These are phyloP conservation scores for Parthenolecanium corni DNA, from an alignment of 2,888 invertebrate species.

Conservation along the genomic window DNA sequence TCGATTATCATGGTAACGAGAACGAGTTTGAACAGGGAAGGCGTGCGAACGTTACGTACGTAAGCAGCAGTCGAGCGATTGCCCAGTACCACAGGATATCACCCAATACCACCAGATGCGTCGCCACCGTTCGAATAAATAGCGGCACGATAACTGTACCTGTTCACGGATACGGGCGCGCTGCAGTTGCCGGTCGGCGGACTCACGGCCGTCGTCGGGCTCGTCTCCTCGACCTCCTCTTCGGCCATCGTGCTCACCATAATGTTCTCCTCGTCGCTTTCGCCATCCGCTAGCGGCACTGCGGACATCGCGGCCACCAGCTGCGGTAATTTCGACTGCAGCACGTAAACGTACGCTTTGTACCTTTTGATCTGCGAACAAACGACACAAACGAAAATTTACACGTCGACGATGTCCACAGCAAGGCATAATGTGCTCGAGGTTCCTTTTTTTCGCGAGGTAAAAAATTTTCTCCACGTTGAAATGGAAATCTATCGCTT, in stretches of 20 bases:
- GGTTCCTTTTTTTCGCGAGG: too few relatives aligned
- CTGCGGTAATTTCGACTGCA: constrained; percentile 54
- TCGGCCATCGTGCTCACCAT: constrained; percentile 1
- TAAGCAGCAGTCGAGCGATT: constrained; percentile 5
- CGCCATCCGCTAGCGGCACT: constrained; percentile 22
- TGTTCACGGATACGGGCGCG: constrained; percentile 40
- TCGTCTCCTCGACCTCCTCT: constrained; percentile 19
- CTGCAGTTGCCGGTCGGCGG: neutral
- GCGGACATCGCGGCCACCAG: constrained; percentile 41
- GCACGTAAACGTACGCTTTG: constrained; percentile 65
- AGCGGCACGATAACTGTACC: constrained; percentile 58
- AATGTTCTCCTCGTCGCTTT: constrained; percentile 28
- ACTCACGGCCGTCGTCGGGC: neutral
- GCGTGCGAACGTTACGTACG: constrained; percentile 2
- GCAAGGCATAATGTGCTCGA: neutral
- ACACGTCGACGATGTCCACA: neutral
- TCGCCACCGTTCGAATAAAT: constrained; percentile 43
- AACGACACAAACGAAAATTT: constrained; percentile 31
- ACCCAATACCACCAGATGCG: constrained; percentile 15
- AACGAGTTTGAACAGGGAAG: neutral
- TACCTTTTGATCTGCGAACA: constrained; percentile 63
- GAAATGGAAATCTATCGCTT: too few relatives aligned
- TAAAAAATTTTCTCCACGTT: too few relatives aligned
- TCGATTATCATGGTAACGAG: constrained; percentile 7
- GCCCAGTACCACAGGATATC: neutral